Percentiles rank a stretch among this genome's conserved stretches.
These are phyloP conservation scores for Crepidodera aurea DNA, from an alignment of 2,888 invertebrate species.

Conservation along the genomic window DNA sequence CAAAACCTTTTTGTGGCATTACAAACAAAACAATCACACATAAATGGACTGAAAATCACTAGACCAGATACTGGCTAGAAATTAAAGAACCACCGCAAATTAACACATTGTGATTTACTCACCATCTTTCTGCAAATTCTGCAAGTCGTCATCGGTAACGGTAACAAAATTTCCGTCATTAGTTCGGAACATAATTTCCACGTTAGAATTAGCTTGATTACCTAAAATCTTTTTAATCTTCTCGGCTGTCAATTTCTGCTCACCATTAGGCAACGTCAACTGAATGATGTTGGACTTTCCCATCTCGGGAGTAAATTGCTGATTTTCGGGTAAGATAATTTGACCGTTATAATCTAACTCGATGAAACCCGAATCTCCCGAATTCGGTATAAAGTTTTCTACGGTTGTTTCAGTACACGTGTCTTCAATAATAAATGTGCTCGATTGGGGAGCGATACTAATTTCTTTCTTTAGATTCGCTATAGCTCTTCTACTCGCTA, in stretches of 20 bases:
- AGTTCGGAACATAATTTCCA: conserved; percentile 70
- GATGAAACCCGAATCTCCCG: conserved; percentile 43
- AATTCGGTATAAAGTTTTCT: conserved; percentile 57
- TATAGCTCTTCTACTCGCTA: conserved; percentile 60
- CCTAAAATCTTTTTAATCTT: conserved; percentile 56
- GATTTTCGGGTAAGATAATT: background rate
- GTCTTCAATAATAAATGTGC: conserved; percentile 59
- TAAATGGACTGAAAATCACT: too few relatives aligned
- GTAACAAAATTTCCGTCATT: conserved; percentile 71
- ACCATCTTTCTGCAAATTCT: conserved; percentile 54
- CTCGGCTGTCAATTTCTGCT: conserved; percentile 49
- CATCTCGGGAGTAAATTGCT: background rate
- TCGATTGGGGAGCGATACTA: conserved; percentile 55
- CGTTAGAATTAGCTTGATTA: conserved; percentile 59
- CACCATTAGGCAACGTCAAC: conserved; percentile 37
- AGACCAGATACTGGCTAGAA: too few relatives aligned
- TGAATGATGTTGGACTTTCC: conserved; percentile 41
- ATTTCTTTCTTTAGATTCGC: conserved; percentile 61
- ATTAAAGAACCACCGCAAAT: too few relatives aligned
- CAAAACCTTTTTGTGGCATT: too few relatives aligned
- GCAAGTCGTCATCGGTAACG: conserved; percentile 70
- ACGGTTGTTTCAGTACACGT: conserved; percentile 59
- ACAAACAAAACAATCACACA: too few relatives aligned
- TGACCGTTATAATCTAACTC: conserved; percentile 35
- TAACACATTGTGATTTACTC: too few relatives aligned